A percentile compares a stretch with the other conserved stretches of the same genome.
phyloP scores from a whole-genome alignment of 2,113 vertebrate genomes.

The Microcebus murinus region DNA sequence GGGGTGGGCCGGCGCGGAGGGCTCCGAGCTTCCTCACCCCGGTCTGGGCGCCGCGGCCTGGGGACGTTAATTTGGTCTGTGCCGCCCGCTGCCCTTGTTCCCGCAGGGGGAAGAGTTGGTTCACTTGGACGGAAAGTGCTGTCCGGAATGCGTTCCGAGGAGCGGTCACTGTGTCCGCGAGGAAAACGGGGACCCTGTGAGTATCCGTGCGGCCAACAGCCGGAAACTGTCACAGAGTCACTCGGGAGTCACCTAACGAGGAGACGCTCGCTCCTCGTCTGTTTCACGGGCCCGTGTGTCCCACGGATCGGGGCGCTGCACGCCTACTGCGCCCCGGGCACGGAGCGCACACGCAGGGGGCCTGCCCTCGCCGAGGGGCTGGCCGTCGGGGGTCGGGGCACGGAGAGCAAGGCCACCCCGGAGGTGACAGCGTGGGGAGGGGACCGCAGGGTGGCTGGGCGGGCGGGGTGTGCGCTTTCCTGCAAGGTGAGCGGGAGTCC shows the following conservation, averaged over 20 bases:
- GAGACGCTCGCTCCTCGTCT: neutral
- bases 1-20: fast-evolving
- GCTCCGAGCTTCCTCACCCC: conserved; percentile 2
- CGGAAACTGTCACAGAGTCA: neutral
- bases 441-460: neutral
- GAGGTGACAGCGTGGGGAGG: neutral
- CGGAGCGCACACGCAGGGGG: neutral
- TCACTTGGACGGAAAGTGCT: conserved; percentile 92
- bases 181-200: conserved; percentile 88
- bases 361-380: neutral
- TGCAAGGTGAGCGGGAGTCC: too few relatives aligned
- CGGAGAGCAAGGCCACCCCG: neutral
- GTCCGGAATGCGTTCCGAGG: conserved; percentile 90
- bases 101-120: conserved; percentile 91
- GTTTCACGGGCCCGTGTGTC: conserved; percentile 14
- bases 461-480: too few relatives aligned
- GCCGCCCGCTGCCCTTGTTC: conserved; percentile 62
- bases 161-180: conserved; percentile 87
- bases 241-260: conserved; percentile 12
- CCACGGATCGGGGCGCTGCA: neutral
- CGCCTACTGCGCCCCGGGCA: neutral
- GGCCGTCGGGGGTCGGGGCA: neutral
- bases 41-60: conserved; percentile 63
- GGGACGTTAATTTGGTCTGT: conserved; percentile 54
- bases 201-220: conserved; percentile 69